phyloP scores from a whole-genome alignment of 2,797 vertebrate species.

The Gephyroberyx darwinii region DNA sequence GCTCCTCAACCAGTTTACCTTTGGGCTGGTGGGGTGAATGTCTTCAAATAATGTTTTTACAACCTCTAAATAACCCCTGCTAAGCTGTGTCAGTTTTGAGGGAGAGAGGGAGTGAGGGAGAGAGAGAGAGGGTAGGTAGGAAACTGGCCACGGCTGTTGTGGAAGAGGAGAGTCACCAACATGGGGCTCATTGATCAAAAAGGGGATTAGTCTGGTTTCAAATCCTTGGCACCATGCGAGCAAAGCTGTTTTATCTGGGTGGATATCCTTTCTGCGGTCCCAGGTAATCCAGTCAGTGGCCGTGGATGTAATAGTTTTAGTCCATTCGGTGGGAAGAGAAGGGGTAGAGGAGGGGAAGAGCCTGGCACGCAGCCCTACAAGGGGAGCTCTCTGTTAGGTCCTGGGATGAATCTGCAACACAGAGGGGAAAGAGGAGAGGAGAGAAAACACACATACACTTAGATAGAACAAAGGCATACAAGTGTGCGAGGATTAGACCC shows the following conservation, averaged over 20 bases:
- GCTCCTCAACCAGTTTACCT: slow-evolving; percentile 60
- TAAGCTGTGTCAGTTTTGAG: slow-evolving; percentile 65
- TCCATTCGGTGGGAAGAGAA: slow-evolving; percentile 73
- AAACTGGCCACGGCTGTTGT: slow-evolving; percentile 70
- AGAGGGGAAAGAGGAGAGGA: slow-evolving; percentile 68
- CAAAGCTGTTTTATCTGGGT: slow-evolving; percentile 78
- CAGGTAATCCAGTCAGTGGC: slow-evolving; percentile 92
- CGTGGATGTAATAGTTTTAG: slow-evolving; percentile 86
- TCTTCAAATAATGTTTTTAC: slow-evolving; percentile 74
- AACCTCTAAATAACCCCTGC: slow-evolving; percentile 70
- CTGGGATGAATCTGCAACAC: slow-evolving; percentile 96
- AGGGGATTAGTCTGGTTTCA: slow-evolving; percentile 77
- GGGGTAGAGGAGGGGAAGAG: slow-evolving; percentile 73
- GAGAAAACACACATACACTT: slow-evolving; percentile 75
- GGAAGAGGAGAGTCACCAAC: slow-evolving; percentile 73
- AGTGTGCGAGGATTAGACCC: slow-evolving; percentile 68
- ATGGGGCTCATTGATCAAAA: slow-evolving; percentile 78
- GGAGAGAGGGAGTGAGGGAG: slow-evolving; percentile 31
- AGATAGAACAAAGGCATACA: slow-evolving; percentile 73
- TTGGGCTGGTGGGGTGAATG: slow-evolving; percentile 34
- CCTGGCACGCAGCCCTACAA: slow-evolving; percentile 71
- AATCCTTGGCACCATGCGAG: slow-evolving; percentile 80
- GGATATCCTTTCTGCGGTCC: slow-evolving; percentile 78
- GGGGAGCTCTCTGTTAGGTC: slow-evolving; percentile 88
- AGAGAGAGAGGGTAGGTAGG: slow-evolving; percentile 38